Conservation (phyloP, 2,888 invertebrate genomes). For the Lycaena phlaeas region DNA sequence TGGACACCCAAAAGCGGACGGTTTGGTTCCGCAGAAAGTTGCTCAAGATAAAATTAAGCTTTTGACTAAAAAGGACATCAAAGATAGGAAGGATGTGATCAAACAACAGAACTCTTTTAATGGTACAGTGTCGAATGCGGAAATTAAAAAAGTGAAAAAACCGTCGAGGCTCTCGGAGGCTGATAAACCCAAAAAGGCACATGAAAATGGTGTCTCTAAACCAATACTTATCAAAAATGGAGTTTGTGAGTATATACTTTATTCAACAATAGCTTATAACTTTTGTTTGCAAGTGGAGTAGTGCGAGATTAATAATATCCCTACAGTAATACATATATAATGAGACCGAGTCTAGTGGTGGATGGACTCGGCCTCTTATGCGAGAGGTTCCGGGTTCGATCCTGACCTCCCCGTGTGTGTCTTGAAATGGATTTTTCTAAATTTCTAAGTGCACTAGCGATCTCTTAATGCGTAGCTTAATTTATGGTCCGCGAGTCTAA, state of each 20-base stretch:
- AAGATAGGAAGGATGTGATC: constrained; percentile 49
- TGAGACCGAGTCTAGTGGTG: too few relatives aligned
- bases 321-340: too few relatives aligned
- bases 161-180: constrained; percentile 41
- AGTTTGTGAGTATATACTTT: constrained; percentile 31
- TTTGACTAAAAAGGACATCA: constrained; percentile 53
- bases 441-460: too few relatives aligned
- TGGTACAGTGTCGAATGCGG: constrained; percentile 33
- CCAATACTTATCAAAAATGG: constrained; percentile 37
- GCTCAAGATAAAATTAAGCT: constrained; percentile 58
- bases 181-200: constrained; percentile 38
- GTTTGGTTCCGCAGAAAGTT: constrained; percentile 40
- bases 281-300: too few relatives aligned
- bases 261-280: too few relatives aligned
- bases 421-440: too few relatives aligned
- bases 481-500: too few relatives aligned
- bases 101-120: constrained; percentile 52
- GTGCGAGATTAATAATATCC: too few relatives aligned
- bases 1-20: constrained; percentile 48
- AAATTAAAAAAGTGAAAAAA: constrained; percentile 49
- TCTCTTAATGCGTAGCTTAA: too few relatives aligned
- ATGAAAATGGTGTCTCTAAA: constrained; percentile 48
- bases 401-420: too few relatives aligned
- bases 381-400: too few relatives aligned
- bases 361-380: too few relatives aligned